Base-by-base conservation (phyloP, 2,113 vertebrate species). In the Macquaria ambigua region DNA sequence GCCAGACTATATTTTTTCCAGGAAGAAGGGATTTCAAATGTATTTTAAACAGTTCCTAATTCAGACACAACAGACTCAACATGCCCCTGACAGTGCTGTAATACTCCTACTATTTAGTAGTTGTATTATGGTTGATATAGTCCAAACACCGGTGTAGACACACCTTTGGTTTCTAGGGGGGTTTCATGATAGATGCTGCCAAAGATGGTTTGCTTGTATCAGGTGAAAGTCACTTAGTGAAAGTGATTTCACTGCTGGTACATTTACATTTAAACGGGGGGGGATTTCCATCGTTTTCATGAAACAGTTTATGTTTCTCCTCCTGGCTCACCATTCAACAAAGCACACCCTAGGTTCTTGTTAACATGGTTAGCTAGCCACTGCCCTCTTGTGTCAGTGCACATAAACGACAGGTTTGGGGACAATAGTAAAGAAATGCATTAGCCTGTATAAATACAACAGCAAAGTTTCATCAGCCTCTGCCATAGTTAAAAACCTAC, bases 301-400 rank as follows among this genome's bases (percentile, higher is more conserved):
- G 6, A 48, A 69, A 64, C n/a, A 2, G 7, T 41, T 61, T 61
- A 25, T 28, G 9, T 79, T 63, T 53, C 14, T 48, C 20, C 18
- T 55, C 66, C 28, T 18, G 21, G 18, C 7, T 61, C 31, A 56
- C 3, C 23, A 16, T 28, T 41, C 12, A n/a, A 37, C 50, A 50
- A 31, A 23, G 1, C 55, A 5, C 20, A 8, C 14, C 2, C 1
- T 20, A 41, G 5, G 1, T 64, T 75, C 3, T n/a, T 84, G 15
- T 41, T 6, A 10, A 39, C 43, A 37, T 71, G 11, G 16, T 50
- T 41, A 73, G 71, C 77, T 74, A n/a, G n/a, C 25, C 66, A 84
- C 78, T 86, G 87, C 90, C 93, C 87, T 48, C 90, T 84, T 34
- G 81, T 87, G 93, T 66, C 78, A 12, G 25, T 21, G 9, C 21